These are phyloP conservation scores for Astropecten irregularis DNA, from an alignment of 53 echinoderm and acorn worm genomes.

Conservation along the genomic window DNA sequence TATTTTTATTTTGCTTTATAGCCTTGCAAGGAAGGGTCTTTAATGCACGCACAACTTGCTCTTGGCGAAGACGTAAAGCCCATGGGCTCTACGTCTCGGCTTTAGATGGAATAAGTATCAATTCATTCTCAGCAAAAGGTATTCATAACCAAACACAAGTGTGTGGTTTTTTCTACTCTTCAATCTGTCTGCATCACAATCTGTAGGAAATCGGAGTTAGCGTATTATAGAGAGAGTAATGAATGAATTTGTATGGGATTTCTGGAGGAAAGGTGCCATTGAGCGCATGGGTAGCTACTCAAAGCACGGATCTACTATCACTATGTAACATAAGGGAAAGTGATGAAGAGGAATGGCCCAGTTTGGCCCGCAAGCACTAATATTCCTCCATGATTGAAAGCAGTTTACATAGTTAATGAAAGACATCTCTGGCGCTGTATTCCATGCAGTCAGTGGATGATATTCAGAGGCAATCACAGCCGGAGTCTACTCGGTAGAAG, in stretches of 20 bases:
- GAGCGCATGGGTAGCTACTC: slow-evolving; percentile 1
- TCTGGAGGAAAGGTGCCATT: background rate
- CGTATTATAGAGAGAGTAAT: too few species aligned
- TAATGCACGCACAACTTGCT: too few species aligned
- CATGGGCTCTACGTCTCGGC: too few species aligned
- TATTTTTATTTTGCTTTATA: too few species aligned
- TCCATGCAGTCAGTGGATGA: background rate
- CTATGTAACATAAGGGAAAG: background rate
- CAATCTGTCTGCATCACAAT: too few species aligned
- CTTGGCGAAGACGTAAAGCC: too few species aligned
- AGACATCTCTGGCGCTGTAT: slow-evolving; percentile 25
- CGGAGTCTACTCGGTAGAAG: background rate
- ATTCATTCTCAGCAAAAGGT: too few species aligned
- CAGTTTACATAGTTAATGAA: slow-evolving; percentile 60
- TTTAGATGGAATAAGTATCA: too few species aligned
- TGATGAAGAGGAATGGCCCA: background rate
- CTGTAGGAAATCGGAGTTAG: too few species aligned
- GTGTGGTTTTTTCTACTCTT: too few species aligned
- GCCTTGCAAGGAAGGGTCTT: too few species aligned
- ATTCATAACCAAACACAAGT: too few species aligned
- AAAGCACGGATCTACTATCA: background rate
- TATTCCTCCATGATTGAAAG: slow-evolving; percentile 46
- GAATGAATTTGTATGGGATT: background rate
- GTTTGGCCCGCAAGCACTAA: background rate
- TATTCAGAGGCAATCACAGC: slow-evolving; percentile 17